Evolutionary conservation across 2,888 invertebrate genomes (phyloP).

Genomic region (Gymnoscelis rufifasciata): DNA sequence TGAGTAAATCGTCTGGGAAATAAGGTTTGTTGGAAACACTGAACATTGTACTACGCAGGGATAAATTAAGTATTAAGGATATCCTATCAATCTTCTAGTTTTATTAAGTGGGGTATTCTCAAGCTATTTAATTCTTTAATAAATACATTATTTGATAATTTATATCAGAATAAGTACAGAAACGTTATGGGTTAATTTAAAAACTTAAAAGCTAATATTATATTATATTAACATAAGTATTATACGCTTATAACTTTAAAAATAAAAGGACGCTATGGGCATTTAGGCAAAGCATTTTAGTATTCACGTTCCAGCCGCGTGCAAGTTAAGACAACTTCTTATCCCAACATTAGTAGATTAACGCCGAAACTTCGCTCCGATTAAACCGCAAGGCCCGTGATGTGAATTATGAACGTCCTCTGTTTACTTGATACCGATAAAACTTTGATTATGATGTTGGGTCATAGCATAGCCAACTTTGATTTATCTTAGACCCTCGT

Average conservation of each 20-base stretch:
- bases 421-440: slow-evolving; percentile 18
- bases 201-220: too few species aligned
- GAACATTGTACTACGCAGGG: too few species aligned
- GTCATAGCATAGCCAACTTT: slow-evolving; percentile 1
- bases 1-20: slow-evolving; percentile 13
- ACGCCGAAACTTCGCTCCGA: slow-evolving; percentile 52
- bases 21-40: background rate
- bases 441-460: slow-evolving; percentile 11
- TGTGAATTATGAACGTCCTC: slow-evolving; percentile 43
- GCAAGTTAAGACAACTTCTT: slow-evolving; percentile 15
- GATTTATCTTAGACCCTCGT: background rate
- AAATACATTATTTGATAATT: too few species aligned
- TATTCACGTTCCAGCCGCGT: slow-evolving; percentile 11
- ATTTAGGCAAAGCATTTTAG: slow-evolving; percentile 5
- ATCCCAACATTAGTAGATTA: slow-evolving; percentile 54
- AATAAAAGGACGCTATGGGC: background rate
- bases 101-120: too few species aligned
- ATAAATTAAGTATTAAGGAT: too few species aligned
- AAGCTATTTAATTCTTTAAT: too few species aligned
- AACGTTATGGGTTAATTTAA: too few species aligned
- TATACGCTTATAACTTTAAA: too few species aligned
- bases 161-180: too few species aligned
- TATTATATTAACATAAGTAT: too few species aligned
- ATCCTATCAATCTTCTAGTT: too few species aligned
- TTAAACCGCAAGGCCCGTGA: slow-evolving; percentile 52